Evolutionary conservation across 1,140 invertebrate species (phyloP), one percentile per base, ranked within the genome.

Genomic region (Galendromus occidentalis): DNA sequence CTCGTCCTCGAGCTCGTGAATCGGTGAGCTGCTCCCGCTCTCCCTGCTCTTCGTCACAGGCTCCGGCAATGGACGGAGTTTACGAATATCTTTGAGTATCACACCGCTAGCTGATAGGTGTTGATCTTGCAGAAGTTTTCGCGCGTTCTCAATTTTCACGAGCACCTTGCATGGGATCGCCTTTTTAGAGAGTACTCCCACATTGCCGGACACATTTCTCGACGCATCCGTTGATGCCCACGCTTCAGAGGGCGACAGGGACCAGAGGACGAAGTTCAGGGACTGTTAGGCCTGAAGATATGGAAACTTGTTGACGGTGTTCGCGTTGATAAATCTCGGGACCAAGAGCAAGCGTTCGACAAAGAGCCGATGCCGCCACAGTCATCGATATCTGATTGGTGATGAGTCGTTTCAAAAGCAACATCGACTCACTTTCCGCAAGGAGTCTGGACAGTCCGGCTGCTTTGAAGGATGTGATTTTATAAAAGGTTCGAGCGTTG

Each of bases 391-490:
- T 47, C 28, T 5, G 14, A 47, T 14, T 4, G 4, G 4, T 14
- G 45, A 20, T 5, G 18, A 28, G 45, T 28, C 28, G 18, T 5
- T 47, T 28, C 28, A 5, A 28, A 5, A 59, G 9, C 51, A 39
- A 39, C 33, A 39, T 39, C 33, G 45, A 59, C 51, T 17, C 14
- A 59, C 51, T 33, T 59, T 59, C 25, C 51, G 25, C 14, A 59
- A 59, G 9, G 51, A 59, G 25, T 67, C 41, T 42, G 88, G 88
- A 78, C 87, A 90, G 77, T 97, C 92, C 20, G 88, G 88, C 80
- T 95, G 91, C 72, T 84, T 83, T 68, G 85, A 85, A 30, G 88
- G 86, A 76, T 91, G 85, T 68, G 89, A 86, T 22, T 85, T 84
- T 44, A 86, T 81, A 76, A 97, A 94, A 1, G 87, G 87, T 74